These are phyloP conservation scores for Sialis fuliginosa DNA, from an alignment of 2,888 invertebrate species.

Conservation along the genomic window DNA sequence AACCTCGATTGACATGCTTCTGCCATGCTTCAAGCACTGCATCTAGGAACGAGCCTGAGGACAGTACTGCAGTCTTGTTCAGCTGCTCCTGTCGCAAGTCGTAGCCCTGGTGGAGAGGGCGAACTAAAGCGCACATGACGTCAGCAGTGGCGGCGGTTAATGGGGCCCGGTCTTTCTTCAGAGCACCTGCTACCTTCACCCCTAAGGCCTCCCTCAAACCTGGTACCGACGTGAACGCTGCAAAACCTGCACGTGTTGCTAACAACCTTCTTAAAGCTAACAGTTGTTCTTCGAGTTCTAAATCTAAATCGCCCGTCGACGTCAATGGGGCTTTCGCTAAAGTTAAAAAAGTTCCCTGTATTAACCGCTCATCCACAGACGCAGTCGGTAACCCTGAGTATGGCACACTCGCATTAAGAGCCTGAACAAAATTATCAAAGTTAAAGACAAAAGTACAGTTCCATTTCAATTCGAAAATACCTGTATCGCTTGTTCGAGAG, in stretches of 20 bases:
- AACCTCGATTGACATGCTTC: slow-evolving; percentile 76
- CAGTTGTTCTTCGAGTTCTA: slow-evolving; percentile 85
- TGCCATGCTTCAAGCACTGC: slow-evolving; percentile 90
- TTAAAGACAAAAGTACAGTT: too few relatives aligned
- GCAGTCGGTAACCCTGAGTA: too few relatives aligned
- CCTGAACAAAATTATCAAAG: too few relatives aligned
- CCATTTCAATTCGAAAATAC: too few relatives aligned
- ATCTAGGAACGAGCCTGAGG: slow-evolving; percentile 81
- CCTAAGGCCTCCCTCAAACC: slow-evolving; percentile 94
- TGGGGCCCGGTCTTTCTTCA: slow-evolving; percentile 74
- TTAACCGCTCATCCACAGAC: too few relatives aligned
- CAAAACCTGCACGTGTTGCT: slow-evolving; percentile 96
- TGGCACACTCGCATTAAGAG: too few relatives aligned
- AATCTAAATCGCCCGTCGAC: slow-evolving; percentile 19
- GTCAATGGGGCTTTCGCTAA: too few relatives aligned
- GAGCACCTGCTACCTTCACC: slow-evolving; percentile 72
- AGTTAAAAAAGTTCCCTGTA: too few relatives aligned
- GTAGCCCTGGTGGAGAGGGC: slow-evolving; percentile 94
- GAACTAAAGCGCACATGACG: slow-evolving; percentile 94
- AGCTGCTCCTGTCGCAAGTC: slow-evolving; percentile 94
- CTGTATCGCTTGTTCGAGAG: too few relatives aligned
- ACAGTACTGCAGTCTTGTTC: slow-evolving; percentile 90
- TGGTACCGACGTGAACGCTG: slow-evolving; percentile 77
- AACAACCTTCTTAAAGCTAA: slow-evolving; percentile 84
- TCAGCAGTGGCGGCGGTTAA: slow-evolving; percentile 94